Evolutionary conservation across 2,888 invertebrate species (phyloP).

Genomic region (Campaea margaritaria): DNA sequence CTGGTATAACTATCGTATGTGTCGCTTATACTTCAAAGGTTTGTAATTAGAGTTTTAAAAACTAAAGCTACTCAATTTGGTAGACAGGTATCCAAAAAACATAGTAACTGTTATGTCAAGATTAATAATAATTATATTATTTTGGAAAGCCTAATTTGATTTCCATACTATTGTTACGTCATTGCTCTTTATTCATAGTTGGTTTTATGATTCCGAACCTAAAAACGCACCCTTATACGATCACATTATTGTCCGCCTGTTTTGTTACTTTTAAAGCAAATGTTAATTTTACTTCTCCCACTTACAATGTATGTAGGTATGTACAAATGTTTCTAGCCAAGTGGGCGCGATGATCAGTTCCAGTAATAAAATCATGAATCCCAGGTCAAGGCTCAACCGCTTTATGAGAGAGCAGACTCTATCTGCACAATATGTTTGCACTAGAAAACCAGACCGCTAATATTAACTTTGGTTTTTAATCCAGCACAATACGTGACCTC

Average conservation of each 20-base stretch:
- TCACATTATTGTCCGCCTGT: too few relatives aligned
- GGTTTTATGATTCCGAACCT: too few relatives aligned
- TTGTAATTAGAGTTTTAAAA: too few relatives aligned
- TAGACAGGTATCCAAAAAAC: too few relatives aligned
- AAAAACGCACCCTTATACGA: too few relatives aligned
- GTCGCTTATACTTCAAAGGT: neutral
- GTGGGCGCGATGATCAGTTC: conserved; percentile 51
- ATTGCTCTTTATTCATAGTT: too few relatives aligned
- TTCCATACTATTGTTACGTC: too few relatives aligned
- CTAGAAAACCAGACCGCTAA: conserved; percentile 33
- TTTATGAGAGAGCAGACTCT: conserved; percentile 35
- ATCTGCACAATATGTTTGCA: conserved; percentile 38
- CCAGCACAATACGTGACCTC: conserved; percentile 35
- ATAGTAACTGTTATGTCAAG: too few relatives aligned
- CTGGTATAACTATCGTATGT: conserved; percentile 7
- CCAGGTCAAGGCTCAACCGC: conserved; percentile 51
- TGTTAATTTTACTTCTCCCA: conserved; percentile 17
- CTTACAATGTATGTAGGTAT: conserved; percentile 25
- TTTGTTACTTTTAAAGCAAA: neutral
- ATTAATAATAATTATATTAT: too few relatives aligned
- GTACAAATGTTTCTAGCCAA: conserved; percentile 36
- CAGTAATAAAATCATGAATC: conserved; percentile 44
- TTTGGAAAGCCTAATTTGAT: too few relatives aligned
- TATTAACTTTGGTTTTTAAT: conserved; percentile 36
- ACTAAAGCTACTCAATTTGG: too few relatives aligned